Evolutionary conservation across 2,113 vertebrate species (phyloP), one percentile per base, ranked within the genome.

Genomic region (Gavia stellata): DNA sequence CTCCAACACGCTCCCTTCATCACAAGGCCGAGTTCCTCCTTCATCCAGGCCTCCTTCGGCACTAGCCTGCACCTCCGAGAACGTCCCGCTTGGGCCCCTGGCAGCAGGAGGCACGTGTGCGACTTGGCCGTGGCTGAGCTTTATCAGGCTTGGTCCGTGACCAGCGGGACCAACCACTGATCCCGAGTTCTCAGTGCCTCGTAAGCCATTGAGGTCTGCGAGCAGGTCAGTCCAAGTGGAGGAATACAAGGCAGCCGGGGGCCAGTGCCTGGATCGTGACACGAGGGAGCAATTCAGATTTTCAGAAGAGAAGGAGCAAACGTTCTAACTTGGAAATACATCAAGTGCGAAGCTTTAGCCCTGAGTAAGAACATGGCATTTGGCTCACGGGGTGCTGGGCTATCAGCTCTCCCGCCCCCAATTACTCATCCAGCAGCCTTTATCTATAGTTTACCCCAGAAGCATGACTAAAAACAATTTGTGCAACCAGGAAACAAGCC

Each of bases 201-300:
- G 40, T 21, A 47, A 84, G 77, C 24, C 33, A 20, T 24, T 2
- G 14, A 17, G 34, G 75, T 93, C 91, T 71, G 77, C 61, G 23
- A 88, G 92, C 94, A 58, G 88, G 62, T 50, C 87, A 62, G 62
- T 92, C 90, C 92, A 5, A 61, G 85, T 12, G 79, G 58, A 96
- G 62, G 88, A 59, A 91, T 21, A 71, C 73, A 23, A 72, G 87
- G 91, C 89, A 91, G 95, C 56, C 56, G 55, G 53, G 88, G 93
- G 75, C 85, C 96, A 94, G 90, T 0, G 96, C 96, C 96, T 96
- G 96, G 90, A 97, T 79, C 85, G 38, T 93, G 94, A 95, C 96
- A 96, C 88, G 58, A 97, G 96, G 96, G 79, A 97, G 96, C 85
- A 93, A 92, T 93, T 97, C 96, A 97, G 96, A 65, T 14, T 86